Evolutionary conservation across 2,888 invertebrate genomes (phyloP).

Genomic region (Hydropsyche betteni): DNA sequence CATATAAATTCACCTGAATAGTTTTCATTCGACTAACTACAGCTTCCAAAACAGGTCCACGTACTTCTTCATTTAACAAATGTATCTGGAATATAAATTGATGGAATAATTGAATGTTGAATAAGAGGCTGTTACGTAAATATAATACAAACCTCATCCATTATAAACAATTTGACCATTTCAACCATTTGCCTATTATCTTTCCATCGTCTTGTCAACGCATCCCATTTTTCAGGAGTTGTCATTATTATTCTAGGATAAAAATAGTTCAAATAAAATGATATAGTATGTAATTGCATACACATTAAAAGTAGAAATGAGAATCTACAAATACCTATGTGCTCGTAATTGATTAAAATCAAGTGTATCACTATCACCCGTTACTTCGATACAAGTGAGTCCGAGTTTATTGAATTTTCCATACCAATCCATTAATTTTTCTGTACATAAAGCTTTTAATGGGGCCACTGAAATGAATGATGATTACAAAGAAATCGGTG

Average conservation of each 20-base stretch:
- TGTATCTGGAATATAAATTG: slow-evolving; percentile 62
- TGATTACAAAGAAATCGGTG: neutral
- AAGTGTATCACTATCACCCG: slow-evolving; percentile 77
- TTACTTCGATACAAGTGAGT: slow-evolving; percentile 73
- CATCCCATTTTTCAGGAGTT: slow-evolving; percentile 89
- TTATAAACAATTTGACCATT: slow-evolving; percentile 72
- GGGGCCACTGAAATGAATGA: slow-evolving; percentile 72
- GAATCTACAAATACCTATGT: slow-evolving; percentile 57
- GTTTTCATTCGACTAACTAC: slow-evolving; percentile 85
- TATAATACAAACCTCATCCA: slow-evolving; percentile 71
- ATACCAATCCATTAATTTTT: slow-evolving; percentile 77
- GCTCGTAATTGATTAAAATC: slow-evolving; percentile 66
- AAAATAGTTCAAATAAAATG: neutral
- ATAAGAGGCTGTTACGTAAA: slow-evolving; percentile 23
- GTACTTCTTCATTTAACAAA: slow-evolving; percentile 73
- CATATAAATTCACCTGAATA: slow-evolving; percentile 61
- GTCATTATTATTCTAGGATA: slow-evolving; percentile 72
- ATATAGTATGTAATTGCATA: neutral
- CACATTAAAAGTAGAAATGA: neutral
- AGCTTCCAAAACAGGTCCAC: slow-evolving; percentile 82
- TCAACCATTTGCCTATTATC: slow-evolving; percentile 72
- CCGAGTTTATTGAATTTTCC: slow-evolving; percentile 72
- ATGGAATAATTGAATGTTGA: neutral
- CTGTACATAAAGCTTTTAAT: slow-evolving; percentile 80
- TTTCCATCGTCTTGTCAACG: slow-evolving; percentile 77